Base-by-base conservation (phyloP, 2,888 invertebrate species). In the Xestia xanthographa region DNA sequence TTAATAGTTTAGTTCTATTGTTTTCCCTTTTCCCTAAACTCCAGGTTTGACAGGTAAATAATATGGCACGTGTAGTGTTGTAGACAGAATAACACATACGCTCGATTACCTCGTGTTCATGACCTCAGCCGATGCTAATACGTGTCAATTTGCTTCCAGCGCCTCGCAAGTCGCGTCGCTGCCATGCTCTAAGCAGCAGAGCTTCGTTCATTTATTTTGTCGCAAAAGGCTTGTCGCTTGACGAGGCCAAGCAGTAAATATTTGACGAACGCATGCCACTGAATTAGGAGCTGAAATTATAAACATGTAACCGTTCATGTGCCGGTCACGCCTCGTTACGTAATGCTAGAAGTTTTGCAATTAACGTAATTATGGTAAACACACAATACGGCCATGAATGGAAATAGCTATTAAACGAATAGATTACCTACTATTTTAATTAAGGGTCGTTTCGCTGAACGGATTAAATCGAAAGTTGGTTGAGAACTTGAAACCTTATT, bases 241-340 rank as follows among this genome's bases (percentile, higher is more conserved):
- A 5, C 63, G 41, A 41, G 41, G 63, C n/a, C n/a, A 41, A 63
- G 41, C 41, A 8, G 14, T 34, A 41, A 77, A 72, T 82, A 72
- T 72, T 81, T 78, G 22, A 63, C 43, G n/a, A 69, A 43, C 14
- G 43, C 67, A 53, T 71, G 58, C 66, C 26, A 53, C 60, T 29
- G 63, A 82, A 78, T 77, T 53, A 63, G 72, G 17, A 63, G 70
- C 73, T 73, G 67, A 82, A 82, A 82, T 77, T 53, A 68, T 67
- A 14, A 68, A 74, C 73, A 26, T 66, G 71, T 56, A 82, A 71
- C 41, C 26, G 53, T 62, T 62, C 63, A 63, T 43, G 68, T 72
- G 72, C 29, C 60, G 68, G 82, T 82, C 73, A 74, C 79, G 48
- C 73, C 26, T 78, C 45, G 53, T 82, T 78, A 78, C 67, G 66